phyloP scores from a whole-genome alignment of 2,113 vertebrate genomes.

The Sinocyclocheilus maitianheensis region DNA sequence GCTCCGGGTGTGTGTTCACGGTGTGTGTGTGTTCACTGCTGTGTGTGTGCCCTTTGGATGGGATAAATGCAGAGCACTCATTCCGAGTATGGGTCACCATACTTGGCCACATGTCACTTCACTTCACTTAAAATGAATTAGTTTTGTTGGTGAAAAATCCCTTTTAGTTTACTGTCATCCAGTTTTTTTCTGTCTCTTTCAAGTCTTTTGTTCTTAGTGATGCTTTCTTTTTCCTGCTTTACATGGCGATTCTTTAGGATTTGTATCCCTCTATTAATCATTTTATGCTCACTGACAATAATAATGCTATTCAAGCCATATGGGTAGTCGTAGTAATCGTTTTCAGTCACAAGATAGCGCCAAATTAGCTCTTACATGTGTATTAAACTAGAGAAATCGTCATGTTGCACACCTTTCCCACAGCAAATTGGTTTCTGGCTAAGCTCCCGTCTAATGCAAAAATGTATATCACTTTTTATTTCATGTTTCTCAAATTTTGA shows the following conservation, averaged over 20 bases:
- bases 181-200: not conserved
- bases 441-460: too few species aligned
- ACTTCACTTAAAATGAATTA: too few species aligned
- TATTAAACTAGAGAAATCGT: not conserved
- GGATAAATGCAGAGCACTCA: too few species aligned
- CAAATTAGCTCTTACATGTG: not conserved
- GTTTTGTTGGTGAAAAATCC: not conserved
- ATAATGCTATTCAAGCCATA: not conserved
- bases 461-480: too few species aligned
- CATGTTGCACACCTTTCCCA: too few species aligned
- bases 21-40: too few species aligned
- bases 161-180: not conserved
- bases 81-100: too few species aligned
- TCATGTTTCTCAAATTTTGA: too few species aligned
- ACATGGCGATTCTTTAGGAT: not conserved
- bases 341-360: not conserved
- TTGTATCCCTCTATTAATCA: not conserved
- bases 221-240: not conserved
- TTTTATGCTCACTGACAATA: not conserved
- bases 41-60: too few species aligned
- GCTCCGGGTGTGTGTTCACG: too few species aligned
- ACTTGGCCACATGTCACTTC: too few species aligned
- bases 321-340: not conserved
- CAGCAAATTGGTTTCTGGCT: too few species aligned
- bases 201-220: not conserved